Percentiles rank a stretch among this genome's conserved stretches.
phyloP scores from a whole-genome alignment of 2,888 invertebrate species.

The Odiellus spinosus region DNA sequence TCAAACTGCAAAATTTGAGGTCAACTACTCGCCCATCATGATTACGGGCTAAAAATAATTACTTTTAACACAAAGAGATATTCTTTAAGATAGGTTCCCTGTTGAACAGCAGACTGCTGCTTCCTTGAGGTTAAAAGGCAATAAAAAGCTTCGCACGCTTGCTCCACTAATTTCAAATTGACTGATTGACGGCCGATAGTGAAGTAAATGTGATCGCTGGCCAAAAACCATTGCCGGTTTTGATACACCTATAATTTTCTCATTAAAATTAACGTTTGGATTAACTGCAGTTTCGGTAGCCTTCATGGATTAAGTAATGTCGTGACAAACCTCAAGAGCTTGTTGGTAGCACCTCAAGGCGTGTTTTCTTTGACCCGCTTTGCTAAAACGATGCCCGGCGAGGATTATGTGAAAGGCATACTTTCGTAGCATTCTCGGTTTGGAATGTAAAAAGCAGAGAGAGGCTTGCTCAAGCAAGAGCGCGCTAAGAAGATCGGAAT shows the following conservation, averaged over 20 bases:
- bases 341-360: conserved; percentile 80
- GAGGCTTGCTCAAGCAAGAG: conserved; percentile 87
- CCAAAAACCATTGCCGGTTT: conserved; percentile 69
- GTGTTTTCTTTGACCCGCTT: conserved; percentile 80
- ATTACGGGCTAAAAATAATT: too few species aligned
- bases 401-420: conserved; percentile 93
- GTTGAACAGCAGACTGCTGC: conserved; percentile 12
- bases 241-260: conserved; percentile 50
- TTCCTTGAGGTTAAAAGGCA: conserved; percentile 38
- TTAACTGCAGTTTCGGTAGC: too few species aligned
- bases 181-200: conserved; percentile 80
- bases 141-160: conserved; percentile 57
- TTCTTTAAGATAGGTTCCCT: conserved; percentile 55
- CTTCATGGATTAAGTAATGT: too few species aligned
- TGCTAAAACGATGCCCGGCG: conserved; percentile 86
- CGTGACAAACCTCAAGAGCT: conserved; percentile 61
- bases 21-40: too few species aligned
- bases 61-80: conserved; percentile 73
- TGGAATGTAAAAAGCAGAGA: conserved; percentile 59
- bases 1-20: too few species aligned
- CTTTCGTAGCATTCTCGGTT: conserved; percentile 51
- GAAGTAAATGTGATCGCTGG: conserved; percentile 89
- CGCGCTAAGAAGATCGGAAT: conserved; percentile 89
- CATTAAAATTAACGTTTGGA: too few species aligned
- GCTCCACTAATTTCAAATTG: conserved; percentile 52